Conservation (phyloP, 2,888 invertebrate species). For the Ariolimax columbianus region DNA sequence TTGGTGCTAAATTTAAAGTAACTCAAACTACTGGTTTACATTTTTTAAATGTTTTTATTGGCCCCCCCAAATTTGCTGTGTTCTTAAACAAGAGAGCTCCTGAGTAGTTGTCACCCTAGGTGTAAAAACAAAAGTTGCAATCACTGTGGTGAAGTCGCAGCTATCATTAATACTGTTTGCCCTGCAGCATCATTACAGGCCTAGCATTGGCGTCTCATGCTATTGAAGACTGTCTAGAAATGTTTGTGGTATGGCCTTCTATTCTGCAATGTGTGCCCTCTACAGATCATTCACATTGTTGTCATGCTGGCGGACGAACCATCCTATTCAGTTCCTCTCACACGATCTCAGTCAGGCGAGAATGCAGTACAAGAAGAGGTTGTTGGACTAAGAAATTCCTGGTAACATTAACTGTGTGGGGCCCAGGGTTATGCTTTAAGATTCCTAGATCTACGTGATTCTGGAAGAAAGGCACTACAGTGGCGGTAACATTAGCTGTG, state of each 20-base stretch:
- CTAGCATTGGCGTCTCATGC: not conserved
- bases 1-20: no score
- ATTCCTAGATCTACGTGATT: not conserved
- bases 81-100: no score
- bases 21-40: no score
- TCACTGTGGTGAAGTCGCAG: not conserved
- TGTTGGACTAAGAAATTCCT: constrained; percentile 3
- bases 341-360: not conserved
- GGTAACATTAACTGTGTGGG: constrained; percentile 20
- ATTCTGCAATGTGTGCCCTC: constrained; percentile 21
- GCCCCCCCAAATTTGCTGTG: no score
- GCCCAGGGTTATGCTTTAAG: constrained; percentile 9
- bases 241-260: not conserved
- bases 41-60: no score
- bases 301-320: not conserved
- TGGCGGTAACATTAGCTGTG: constrained; percentile 17
- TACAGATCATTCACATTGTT: constrained; percentile 6
- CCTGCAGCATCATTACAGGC: not conserved
- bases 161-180: constrained; percentile 5
- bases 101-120: not conserved
- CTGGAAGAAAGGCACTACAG: constrained; percentile 17
- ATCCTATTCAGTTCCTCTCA: constrained; percentile 22
- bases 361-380: constrained; percentile 11
- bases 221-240: not conserved
- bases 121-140: not conserved